phyloP scores from a whole-genome alignment of 2,113 vertebrate genomes.

The Taurulus bubalis region DNA sequence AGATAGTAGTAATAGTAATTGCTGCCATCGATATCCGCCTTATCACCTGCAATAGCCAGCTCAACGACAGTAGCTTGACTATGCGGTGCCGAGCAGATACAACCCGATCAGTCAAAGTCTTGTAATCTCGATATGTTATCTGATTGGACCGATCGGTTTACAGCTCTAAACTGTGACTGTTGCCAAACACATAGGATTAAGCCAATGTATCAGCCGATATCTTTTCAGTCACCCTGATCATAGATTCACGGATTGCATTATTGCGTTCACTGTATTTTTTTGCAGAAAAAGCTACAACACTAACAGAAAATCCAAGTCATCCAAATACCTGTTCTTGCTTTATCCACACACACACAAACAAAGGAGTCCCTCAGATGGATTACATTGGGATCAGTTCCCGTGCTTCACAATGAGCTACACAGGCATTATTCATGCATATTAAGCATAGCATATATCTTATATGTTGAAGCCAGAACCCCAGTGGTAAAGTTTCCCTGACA shows the following conservation, averaged over 20 bases:
- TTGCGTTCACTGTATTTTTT: background rate
- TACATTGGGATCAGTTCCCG: background rate
- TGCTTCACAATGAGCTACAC: background rate
- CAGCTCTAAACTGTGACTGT: background rate
- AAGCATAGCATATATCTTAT: background rate
- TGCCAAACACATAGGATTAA: background rate
- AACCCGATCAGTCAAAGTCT: background rate
- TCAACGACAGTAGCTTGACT: background rate
- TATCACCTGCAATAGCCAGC: background rate
- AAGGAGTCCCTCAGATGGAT: constrained; percentile 20
- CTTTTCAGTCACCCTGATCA: background rate
- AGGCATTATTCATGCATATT: background rate
- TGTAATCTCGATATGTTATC: background rate
- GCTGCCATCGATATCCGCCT: background rate
- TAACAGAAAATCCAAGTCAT: constrained; percentile 3
- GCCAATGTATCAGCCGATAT: background rate
- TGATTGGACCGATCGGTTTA: background rate
- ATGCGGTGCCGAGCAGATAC: background rate
- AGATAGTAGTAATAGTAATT: background rate
- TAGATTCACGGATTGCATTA: background rate
- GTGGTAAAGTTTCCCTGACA: background rate
- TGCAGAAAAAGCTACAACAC: background rate
- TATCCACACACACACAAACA: background rate
- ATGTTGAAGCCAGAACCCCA: background rate
- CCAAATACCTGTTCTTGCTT: background rate